These are phyloP conservation scores for Cerastis leucographa DNA, from an alignment of 2,888 invertebrate species.

Conservation along the genomic window DNA sequence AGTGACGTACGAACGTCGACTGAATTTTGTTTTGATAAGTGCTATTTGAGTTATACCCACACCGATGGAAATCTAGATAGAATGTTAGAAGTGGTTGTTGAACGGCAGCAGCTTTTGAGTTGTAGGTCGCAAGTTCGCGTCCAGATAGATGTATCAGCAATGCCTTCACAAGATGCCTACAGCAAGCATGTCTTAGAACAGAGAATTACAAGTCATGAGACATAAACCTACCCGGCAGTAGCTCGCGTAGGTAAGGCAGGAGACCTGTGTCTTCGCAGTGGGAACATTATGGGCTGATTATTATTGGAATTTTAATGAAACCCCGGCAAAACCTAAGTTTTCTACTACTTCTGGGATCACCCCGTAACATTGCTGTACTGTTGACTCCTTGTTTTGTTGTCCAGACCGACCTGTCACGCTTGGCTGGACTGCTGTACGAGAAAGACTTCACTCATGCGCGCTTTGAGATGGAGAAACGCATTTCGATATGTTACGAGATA, in stretches of 20 bases:
- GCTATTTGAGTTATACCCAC: neutral
- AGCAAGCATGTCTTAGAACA: neutral
- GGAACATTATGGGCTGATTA: neutral
- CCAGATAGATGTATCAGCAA: neutral
- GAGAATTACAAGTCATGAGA: neutral
- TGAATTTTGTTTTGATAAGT: neutral
- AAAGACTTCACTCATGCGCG: conserved; percentile 71
- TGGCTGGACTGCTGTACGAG: conserved; percentile 78
- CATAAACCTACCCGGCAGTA: neutral
- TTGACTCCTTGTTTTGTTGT: neutral
- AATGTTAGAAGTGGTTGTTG: neutral
- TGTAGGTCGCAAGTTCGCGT: neutral
- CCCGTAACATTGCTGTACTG: neutral
- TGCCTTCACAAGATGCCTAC: too few relatives aligned
- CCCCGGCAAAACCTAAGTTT: neutral
- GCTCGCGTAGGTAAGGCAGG: neutral
- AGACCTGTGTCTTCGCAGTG: neutral
- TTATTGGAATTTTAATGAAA: neutral
- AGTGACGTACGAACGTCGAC: neutral
- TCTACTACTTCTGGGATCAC: neutral
- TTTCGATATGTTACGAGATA: conserved; percentile 79
- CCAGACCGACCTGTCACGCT: conserved; percentile 78
- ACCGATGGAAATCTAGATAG: neutral
- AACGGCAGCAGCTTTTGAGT: neutral
- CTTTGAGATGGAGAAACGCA: conserved; percentile 72